A percentile compares a stretch with the other conserved stretches of the same genome.
Conservation (phyloP, 2,888 invertebrate genomes). For the Volucella zonaria region DNA sequence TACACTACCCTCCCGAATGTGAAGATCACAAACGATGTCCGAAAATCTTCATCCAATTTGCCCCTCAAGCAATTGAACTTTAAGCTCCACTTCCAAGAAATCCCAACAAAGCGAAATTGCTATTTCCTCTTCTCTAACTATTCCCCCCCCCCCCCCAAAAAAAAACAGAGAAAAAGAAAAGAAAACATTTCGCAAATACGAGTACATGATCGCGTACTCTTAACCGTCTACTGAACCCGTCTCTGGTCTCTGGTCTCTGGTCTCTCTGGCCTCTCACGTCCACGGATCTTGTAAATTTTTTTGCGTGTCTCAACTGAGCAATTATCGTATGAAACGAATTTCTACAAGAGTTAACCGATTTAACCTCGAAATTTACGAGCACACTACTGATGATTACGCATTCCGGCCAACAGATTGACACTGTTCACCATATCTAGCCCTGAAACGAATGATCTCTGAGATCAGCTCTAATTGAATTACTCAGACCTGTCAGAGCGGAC, state of each 20-base stretch:
- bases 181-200: constrained; percentile 10
- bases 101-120: too few relatives aligned
- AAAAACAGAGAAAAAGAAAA: not conserved
- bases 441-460: constrained; percentile 5
- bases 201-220: constrained; percentile 29
- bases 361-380: constrained; percentile 51
- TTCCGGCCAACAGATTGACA: constrained; percentile 10
- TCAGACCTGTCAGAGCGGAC: not conserved
- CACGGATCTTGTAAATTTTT: not conserved
- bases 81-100: too few relatives aligned
- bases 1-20: too few relatives aligned
- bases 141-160: too few relatives aligned
- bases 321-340: constrained; percentile 6
- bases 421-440: not conserved
- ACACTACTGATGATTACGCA: constrained; percentile 50
- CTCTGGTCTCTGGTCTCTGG: too few relatives aligned
- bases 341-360: constrained; percentile 58
- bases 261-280: not conserved
- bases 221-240: constrained; percentile 41
- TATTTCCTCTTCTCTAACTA: too few relatives aligned
- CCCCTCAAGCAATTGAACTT: too few relatives aligned
- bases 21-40: too few relatives aligned
- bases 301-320: constrained; percentile 25
- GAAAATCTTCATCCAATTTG: too few relatives aligned
- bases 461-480: constrained; percentile 44